These are phyloP conservation scores for Cotesia congregata DNA, from an alignment of 2,888 invertebrate genomes.

Conservation along the genomic window DNA sequence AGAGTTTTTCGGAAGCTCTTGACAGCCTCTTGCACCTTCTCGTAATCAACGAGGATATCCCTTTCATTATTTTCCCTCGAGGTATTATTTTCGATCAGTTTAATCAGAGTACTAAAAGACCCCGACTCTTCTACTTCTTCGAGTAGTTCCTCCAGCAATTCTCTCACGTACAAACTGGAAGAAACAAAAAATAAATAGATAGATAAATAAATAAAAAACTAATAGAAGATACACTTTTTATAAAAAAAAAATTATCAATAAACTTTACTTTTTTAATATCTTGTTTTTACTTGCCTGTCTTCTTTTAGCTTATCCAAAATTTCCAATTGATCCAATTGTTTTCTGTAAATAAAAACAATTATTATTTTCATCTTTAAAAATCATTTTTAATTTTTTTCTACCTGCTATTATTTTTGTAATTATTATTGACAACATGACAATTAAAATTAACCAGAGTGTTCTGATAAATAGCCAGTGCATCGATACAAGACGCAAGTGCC, in stretches of 20 bases:
- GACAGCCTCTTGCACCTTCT: conserved; percentile 44
- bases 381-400: background rate
- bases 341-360: conserved; percentile 3
- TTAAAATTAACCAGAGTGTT: conserved; percentile 52
- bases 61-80: conserved; percentile 49
- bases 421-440: background rate
- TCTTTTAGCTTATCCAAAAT: conserved; percentile 39
- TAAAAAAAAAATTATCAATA: background rate
- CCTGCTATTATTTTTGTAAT: background rate
- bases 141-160: conserved; percentile 53
- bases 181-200: conserved; percentile 9
- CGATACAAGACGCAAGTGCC: conserved; percentile 58
- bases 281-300: conserved; percentile 39
- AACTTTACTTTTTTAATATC: background rate
- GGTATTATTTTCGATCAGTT: conserved; percentile 52
- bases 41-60: conserved; percentile 46
- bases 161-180: conserved; percentile 53
- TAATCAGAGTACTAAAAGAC: conserved; percentile 52
- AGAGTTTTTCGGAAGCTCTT: conserved; percentile 47
- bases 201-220: no score
- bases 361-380: background rate
- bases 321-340: conserved; percentile 33
- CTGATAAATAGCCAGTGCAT: conserved; percentile 61
- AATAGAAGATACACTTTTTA: no score
- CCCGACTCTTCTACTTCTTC: conserved; percentile 52